Base-by-base conservation (phyloP, 2,888 invertebrate species). In the Apamea epomidion region DNA sequence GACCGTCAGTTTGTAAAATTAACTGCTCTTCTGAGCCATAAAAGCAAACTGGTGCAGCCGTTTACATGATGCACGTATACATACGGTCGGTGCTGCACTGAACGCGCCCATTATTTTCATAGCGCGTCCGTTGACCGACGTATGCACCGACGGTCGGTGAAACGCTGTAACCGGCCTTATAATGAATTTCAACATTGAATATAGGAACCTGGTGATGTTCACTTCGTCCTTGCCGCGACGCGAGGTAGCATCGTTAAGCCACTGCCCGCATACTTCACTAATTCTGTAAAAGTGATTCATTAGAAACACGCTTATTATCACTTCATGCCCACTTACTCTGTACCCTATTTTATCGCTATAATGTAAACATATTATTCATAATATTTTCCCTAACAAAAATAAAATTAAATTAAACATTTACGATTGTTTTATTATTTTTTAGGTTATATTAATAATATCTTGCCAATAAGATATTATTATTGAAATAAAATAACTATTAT, bases 321-420 rank as follows among this genome's bases (percentile, higher is more conserved):
- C 78, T 68, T 54, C 45, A 48, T 83, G 54, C 18, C 37, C 37
- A 60, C 58, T 69, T 58, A 74, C 37, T 68, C 14, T 42, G 25
- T 73, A 45, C 16, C 48, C 60, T 80, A 81, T 80, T 60, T 74
- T 82, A 71, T 74, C 64, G 62, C 29, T 77, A n/a, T 69, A 82
- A 73, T 86, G 48, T 84, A 84, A 82, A 87, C 81, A 80, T 84
- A 81, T 81, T 82, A 76, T 87, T 86, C 77, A 77, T 88, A 81
- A 87, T 83, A 88, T 88, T 85, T 87, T 87, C 76, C 54, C 72
- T 85, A 73, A 88, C 82, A 78, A 81, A 78, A 81, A 74, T 90
- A 90, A 87, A 85, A 74, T 62, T 32, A 78, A 85, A 60, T 81
- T 74, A 83, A 84, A 75, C 72, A 75, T 73, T 62, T 48, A 64